phyloP scores from a whole-genome alignment of 35 echinoderm and acorn worm species.

The Nesometra sesokonis region DNA sequence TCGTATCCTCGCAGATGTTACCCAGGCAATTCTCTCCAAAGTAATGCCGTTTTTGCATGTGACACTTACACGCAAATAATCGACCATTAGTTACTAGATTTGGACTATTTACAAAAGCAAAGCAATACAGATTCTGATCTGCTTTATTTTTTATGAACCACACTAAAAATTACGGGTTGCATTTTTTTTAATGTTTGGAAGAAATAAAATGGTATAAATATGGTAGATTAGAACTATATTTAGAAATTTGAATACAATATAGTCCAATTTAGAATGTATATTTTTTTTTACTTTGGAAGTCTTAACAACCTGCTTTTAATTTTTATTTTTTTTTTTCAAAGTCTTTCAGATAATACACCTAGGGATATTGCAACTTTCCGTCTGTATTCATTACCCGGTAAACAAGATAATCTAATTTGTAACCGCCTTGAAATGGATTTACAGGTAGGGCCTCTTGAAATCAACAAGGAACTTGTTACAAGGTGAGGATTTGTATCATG shows the following conservation, averaged over 20 bases:
- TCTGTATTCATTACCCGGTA: constrained; percentile 14
- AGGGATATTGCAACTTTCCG: constrained; percentile 28
- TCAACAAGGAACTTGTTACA: constrained; percentile 53
- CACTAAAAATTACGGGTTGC: too few relatives aligned
- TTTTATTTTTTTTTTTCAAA: constrained; percentile 4
- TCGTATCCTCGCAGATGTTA: too few relatives aligned
- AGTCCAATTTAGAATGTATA: too few relatives aligned
- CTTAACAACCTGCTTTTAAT: not conserved
- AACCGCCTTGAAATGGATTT: constrained; percentile 60
- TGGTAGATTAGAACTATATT: too few relatives aligned
- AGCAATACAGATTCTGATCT: too few relatives aligned
- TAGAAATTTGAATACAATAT: too few relatives aligned
- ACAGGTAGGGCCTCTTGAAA: constrained; percentile 36
- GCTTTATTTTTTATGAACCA: too few relatives aligned
- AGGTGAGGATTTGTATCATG: constrained; percentile 23
- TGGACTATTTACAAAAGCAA: too few relatives aligned
- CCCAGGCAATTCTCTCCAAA: not conserved
- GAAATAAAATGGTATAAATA: too few relatives aligned
- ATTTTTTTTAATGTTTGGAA: too few relatives aligned
- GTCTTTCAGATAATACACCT: constrained; percentile 33
- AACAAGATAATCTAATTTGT: constrained; percentile 30
- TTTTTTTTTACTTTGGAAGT: not conserved
- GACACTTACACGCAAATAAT: too few relatives aligned
- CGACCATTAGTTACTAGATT: too few relatives aligned
- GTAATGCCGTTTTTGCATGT: not conserved